phyloP scores from a whole-genome alignment of 2,888 invertebrate species.

The Lepidocyrtoides sp. region DNA sequence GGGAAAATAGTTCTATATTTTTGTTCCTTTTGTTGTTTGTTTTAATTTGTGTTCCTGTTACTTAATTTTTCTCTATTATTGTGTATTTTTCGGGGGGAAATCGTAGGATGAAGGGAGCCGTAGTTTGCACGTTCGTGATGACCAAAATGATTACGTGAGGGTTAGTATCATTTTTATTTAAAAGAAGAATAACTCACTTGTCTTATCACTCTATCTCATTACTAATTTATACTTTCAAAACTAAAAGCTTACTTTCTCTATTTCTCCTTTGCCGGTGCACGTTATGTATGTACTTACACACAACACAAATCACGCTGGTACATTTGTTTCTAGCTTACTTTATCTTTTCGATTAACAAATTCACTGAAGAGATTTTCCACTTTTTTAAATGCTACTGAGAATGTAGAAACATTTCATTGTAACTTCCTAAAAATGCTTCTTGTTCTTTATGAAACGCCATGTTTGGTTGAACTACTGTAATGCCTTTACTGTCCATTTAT shows the following conservation, averaged over 20 bases:
- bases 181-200: constrained; percentile 46
- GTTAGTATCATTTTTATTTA: constrained; percentile 82
- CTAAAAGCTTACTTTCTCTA: not conserved
- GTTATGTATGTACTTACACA: not conserved
- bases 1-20: constrained; percentile 25
- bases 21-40: constrained; percentile 49
- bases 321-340: not conserved
- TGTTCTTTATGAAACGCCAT: not conserved
- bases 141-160: constrained; percentile 84
- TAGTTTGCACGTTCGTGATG: constrained; percentile 84
- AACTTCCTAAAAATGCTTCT: not conserved
- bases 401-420: not conserved
- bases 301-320: not conserved
- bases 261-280: not conserved
- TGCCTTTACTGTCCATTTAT: not conserved
- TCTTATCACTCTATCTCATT: not conserved
- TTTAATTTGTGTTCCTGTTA: constrained; percentile 55
- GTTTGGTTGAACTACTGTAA: not conserved
- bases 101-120: constrained; percentile 85
- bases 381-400: too few species aligned
- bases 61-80: constrained; percentile 62
- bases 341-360: too few species aligned
- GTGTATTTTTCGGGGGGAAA: constrained; percentile 57
- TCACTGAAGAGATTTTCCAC: too few species aligned
- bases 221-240: constrained; percentile 26